Evolutionary conservation across 1,140 invertebrate genomes (phyloP), one percentile per base, ranked within the genome.

Genomic region (Sycobia sp.): DNA sequence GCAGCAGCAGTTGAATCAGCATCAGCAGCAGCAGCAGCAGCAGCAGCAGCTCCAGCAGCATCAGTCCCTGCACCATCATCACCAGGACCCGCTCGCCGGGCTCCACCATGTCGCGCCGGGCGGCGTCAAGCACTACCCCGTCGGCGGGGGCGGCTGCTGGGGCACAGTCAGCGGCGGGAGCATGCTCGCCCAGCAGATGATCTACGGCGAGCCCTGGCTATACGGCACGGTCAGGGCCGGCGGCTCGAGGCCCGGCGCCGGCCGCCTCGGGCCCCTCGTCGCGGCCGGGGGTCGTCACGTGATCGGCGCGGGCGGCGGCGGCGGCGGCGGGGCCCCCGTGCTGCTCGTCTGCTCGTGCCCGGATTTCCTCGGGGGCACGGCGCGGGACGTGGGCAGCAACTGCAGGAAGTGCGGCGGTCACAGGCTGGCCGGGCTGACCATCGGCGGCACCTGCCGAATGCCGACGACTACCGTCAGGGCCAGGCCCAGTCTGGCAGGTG

Each of bases 341-440:
- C 84, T 91, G 60, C 87, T 91, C 69, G 83, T 91, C 71, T 91
- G 90, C 84, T 87, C 89, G 75, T 90, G 90, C 78, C 82, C 86
- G 47, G 89, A 91, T 78, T 91, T 90, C 73, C 75, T 90, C 34
- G 87, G 85, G 62, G 89, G 90, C 67, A 91, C 89, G 27, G 89
- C 88, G 71, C 84, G 88, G 76, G 90, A 90, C 76, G 87, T 90
- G 76, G 87, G 87, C 71, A 66, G 85, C 71, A 77, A 76, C 46
- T 91, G 90, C 82, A 89, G 90, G 78, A 91, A 91, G 82, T 91
- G 90, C 77, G 90, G 90, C 73, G 90, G 89, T 68, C 90, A 89
- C 67, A 84, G 89, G 62, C 78, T 91, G 79, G 67, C 83, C 84
- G 79, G 87, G 4, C 85, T 76, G 71, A 83, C 79, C 56, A 83